Evolutionary conservation across 2,113 vertebrate species (phyloP).

Genomic region (Psammodynastes pulverulentus): DNA sequence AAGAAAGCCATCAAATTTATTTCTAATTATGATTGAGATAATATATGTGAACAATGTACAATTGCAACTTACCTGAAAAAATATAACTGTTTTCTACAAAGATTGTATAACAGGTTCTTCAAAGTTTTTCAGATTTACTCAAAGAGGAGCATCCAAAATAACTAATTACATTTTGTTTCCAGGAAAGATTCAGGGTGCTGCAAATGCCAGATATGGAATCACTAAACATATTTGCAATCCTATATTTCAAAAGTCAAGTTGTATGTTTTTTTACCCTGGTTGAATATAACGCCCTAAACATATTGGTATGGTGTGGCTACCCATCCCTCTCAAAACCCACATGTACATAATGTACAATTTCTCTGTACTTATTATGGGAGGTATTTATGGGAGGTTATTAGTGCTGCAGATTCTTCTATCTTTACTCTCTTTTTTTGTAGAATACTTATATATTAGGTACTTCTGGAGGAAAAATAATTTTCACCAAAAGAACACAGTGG

Average conservation of each 20-base stretch:
- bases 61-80: neutral
- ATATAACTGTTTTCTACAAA: neutral
- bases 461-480: slow-evolving; percentile 66
- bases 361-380: slow-evolving; percentile 35
- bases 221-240: neutral
- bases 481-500: slow-evolving; percentile 45
- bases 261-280: neutral
- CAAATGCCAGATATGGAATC: neutral
- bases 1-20: neutral
- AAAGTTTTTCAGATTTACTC: neutral
- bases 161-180: neutral
- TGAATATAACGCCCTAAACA: neutral
- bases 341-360: slow-evolving; percentile 5
- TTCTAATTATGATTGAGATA: neutral
- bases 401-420: slow-evolving; percentile 46
- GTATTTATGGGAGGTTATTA: slow-evolving; percentile 31
- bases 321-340: neutral
- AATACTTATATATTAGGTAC: slow-evolving; percentile 57
- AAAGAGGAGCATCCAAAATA: neutral
- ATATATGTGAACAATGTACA: neutral
- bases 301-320: neutral
- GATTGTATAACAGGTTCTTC: neutral
- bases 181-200: slow-evolving; percentile 14
- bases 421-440: slow-evolving; percentile 45
- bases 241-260: neutral